Evolutionary conservation across 2,888 invertebrate genomes (phyloP).

Genomic region (Rhagium mordax): DNA sequence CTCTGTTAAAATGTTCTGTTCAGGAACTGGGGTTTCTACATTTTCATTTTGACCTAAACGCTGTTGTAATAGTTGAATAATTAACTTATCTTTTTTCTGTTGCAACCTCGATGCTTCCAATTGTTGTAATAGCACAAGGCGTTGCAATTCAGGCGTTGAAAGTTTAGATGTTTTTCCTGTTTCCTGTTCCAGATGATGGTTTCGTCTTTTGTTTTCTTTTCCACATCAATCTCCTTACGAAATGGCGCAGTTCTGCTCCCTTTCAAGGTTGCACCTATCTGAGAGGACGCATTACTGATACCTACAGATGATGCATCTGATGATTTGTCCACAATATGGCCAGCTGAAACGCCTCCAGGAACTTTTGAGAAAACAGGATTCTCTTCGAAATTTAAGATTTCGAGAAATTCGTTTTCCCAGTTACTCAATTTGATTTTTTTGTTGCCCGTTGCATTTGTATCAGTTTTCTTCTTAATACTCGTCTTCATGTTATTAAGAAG

Average conservation of each 20-base stretch:
- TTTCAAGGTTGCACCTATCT: too few relatives aligned
- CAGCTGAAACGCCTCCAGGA: slow-evolving; percentile 21
- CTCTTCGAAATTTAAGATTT: slow-evolving; percentile 25
- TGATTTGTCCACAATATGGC: background rate
- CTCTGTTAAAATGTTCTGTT: slow-evolving; percentile 9
- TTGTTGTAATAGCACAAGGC: too few relatives aligned
- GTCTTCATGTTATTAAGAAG: too few relatives aligned
- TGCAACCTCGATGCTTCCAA: slow-evolving; percentile 9
- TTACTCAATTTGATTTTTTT: slow-evolving; percentile 18
- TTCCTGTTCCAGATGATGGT: too few relatives aligned
- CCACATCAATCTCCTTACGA: too few relatives aligned
- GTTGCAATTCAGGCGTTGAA: too few relatives aligned
- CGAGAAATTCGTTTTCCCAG: slow-evolving; percentile 24
- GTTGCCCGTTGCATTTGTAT: slow-evolving; percentile 18
- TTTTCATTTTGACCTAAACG: slow-evolving; percentile 17
- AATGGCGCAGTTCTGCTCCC: background rate
- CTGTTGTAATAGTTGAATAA: slow-evolving; percentile 26
- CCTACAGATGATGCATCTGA: slow-evolving; percentile 5
- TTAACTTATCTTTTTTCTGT: slow-evolving; percentile 13
- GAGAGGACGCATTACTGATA: background rate
- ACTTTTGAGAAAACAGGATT: slow-evolving; percentile 24
- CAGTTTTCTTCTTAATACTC: slow-evolving; percentile 23
- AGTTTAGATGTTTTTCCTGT: too few relatives aligned
- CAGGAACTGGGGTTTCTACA: slow-evolving; percentile 1
- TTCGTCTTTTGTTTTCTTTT: too few relatives aligned